Evolutionary conservation across 2,113 vertebrate genomes (phyloP).

Genomic region (Serinus canaria): DNA sequence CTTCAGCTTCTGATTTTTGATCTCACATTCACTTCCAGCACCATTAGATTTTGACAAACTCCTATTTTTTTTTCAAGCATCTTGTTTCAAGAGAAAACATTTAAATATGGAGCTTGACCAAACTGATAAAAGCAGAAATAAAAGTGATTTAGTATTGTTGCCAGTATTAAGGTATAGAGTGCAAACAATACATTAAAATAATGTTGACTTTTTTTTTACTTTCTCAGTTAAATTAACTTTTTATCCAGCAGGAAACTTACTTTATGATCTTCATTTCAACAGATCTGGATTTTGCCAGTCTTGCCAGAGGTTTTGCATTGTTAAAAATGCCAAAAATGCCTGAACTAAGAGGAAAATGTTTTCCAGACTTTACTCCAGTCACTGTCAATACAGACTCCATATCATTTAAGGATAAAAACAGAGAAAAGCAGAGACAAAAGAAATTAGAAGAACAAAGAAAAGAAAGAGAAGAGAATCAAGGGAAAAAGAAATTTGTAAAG

Average conservation of each 20-base stretch:
- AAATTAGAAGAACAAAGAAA: conserved; percentile 76
- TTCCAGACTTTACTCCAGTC: conserved; percentile 80
- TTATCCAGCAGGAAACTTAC: not conserved
- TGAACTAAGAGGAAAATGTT: conserved; percentile 84
- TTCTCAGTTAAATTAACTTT: not conserved
- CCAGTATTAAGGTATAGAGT: not conserved
- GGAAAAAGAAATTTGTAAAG: conserved; percentile 73
- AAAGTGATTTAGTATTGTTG: not conserved
- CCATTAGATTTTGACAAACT: not conserved
- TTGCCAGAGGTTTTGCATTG: conserved; percentile 89
- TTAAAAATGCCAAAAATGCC: conserved; percentile 95
- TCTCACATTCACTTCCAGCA: not conserved
- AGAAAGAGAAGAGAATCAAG: conserved; percentile 41
- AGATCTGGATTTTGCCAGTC: conserved; percentile 89
- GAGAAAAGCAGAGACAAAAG: conserved; percentile 89
- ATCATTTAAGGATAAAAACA: conserved; percentile 89
- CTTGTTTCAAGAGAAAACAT: not conserved
- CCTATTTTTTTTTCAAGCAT: not conserved
- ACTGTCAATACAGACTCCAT: conserved; percentile 85
- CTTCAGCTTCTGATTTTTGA: not conserved
- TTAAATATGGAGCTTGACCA: not conserved
- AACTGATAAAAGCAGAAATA: not conserved
- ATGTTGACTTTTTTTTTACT: not conserved
- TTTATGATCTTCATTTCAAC: not conserved
- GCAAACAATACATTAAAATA: not conserved